These are phyloP conservation scores for Rattus norvegicus DNA, from an alignment of 2,113 vertebrate genomes.

Conservation along the genomic window GRCr8 NC_086026.1:67404001-67404500, in stretches of 20 bases:
- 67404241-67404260: background rate
- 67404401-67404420: background rate
- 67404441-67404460: background rate
- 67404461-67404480: background rate
- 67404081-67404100: no score
- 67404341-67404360: background rate
- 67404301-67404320: background rate
- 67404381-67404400: background rate
- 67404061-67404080: background rate
- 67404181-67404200: no score
- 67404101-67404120: background rate
- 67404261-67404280: no score
- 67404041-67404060: background rate
- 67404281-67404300: background rate
- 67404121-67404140: background rate
- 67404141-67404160: background rate
- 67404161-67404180: background rate
- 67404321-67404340: background rate
- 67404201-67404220: background rate
- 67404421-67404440: background rate
- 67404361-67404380: background rate
- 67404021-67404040: no score
- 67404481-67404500: background rate
- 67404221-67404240: background rate
- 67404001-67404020: no score